Evolutionary conservation across 2,888 invertebrate species (phyloP), one percentile per base, ranked within the genome.

Genomic region (Platynereis dumerilii): DNA sequence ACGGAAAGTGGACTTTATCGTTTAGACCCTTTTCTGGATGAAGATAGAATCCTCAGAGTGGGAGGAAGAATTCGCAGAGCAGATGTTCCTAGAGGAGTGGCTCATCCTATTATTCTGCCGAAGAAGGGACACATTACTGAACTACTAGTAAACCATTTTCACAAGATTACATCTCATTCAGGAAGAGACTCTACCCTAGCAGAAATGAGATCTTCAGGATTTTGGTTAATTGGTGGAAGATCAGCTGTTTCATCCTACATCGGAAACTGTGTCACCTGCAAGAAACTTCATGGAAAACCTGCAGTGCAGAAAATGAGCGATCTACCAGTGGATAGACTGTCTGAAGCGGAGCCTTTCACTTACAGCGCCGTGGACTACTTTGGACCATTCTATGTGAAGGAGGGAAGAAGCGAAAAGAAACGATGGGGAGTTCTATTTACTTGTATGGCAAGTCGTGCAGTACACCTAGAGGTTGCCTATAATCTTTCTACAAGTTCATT

Each of bases 351-450:
- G 42, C 73, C 74, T 15, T 76, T 76, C 56, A 71, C 69, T 1
- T 69, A 69, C 57, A 66, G 68, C 60, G 74, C 71, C 12, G 64
- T 74, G 42, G 74, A 76, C 55, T 74, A 68, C 61, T 76, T 77
- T 62, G 76, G 75, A 10, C 75, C 74, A 17, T 76, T 70, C n/a
- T n/a, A 62, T 2, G 65, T 71, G 0, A 75, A 74, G 58, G 58
- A 69, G 42, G 72, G 75, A n/a, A 69, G 75, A 0, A 73, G 7
- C 34, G 73, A 72, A 59, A 15, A 70, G 2, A 76, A 74, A 62
- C 57, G 72, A 15, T 74, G 73, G 70, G 74, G 72, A 7, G 57
- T 75, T 0, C 54, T 77, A 2, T 69, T 75, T n/a, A 61, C 60
- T 5, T 61, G 60, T 34, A 53, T 61, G 60, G 12, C 54, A n/a